A percentile compares a stretch with the other conserved stretches of the same genome.
Evolutionary conservation across 37 sponge, comb jelly and placozoan genomes (phyloP).

Genomic region (Chondrosia reniformis): DNA sequence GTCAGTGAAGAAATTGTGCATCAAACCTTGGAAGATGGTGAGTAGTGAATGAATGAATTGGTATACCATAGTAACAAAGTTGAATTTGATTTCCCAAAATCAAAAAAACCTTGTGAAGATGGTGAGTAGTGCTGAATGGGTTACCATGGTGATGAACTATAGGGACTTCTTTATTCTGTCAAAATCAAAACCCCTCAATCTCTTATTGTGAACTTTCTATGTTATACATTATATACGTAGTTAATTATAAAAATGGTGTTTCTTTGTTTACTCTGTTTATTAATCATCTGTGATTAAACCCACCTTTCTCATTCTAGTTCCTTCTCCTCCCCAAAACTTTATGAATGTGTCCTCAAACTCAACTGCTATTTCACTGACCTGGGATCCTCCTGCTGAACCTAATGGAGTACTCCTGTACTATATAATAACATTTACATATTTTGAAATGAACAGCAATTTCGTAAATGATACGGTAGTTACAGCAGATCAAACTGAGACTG

Average conservation of each 20-base stretch:
- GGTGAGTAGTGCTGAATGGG: neutral
- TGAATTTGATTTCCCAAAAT: no score
- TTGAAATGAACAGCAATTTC: neutral
- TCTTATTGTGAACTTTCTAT: no score
- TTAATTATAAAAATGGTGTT: neutral
- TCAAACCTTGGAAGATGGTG: conserved; percentile 12
- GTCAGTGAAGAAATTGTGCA: conserved; percentile 25
- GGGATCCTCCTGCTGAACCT: neutral
- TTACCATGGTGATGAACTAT: no score
- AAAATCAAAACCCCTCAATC: no score
- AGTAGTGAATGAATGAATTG: neutral
- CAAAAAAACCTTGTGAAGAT: no score
- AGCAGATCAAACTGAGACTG: neutral
- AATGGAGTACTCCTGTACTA: conserved; percentile 16
- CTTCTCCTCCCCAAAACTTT: conserved; percentile 8
- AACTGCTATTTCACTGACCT: neutral
- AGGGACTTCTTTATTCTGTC: no score
- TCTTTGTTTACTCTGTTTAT: neutral
- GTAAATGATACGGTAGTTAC: neutral
- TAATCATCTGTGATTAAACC: neutral
- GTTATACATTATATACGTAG: neutral
- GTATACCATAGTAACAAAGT: no score
- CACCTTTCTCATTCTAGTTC: neutral
- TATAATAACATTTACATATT: neutral
- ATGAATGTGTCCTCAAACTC: neutral